Evolutionary conservation across 2,888 invertebrate species (phyloP), one percentile per base, ranked within the genome.

Genomic region (Morpho deidamia): DNA sequence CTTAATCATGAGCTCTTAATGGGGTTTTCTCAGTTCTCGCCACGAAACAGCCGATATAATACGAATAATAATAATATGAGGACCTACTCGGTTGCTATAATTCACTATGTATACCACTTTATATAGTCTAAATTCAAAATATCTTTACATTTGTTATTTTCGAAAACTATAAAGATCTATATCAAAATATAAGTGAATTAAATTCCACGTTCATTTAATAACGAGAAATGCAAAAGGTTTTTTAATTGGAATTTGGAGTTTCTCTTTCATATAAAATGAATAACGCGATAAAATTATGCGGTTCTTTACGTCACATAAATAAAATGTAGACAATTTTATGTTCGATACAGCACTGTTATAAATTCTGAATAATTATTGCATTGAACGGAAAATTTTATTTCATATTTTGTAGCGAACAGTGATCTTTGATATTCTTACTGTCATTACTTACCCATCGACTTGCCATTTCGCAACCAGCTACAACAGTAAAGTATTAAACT

Each of bases 241-340:
- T 38, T 54, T 14, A 54, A 54, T 54, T 41, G 44, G 49, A 37
- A 54, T 41, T 44, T 40, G 37, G 40, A 54, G 49, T 49, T 46
- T 44, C 43, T 43, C 42, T 53, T 49, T 44, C 49, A 53, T 53
- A 46, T 44, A 44, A 49, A 49, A 49, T 54, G 49, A 54, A 55
- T 51, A 55, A 53, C 46, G 51, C 10, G 46, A 46, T 46, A 46
- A 55, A 55, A 43, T 55, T 50, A 51, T 55, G 55, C 55, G 51
- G 51, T 55, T 44, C 7, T 53, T 50, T 47, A 39, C 46, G 50
- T 47, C 40, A 50, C 44, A 54, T 39, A 40, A 49, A 56, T 48
- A 45, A 53, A 56, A 53, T 42, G 53, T 42, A 41, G 41, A 34
- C 41, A 44, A 44, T 56, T 53, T 53, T 55, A 35, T 35, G 11